phyloP scores from a whole-genome alignment of 2,113 vertebrate genomes.

The Gopherus evgoodei region DNA sequence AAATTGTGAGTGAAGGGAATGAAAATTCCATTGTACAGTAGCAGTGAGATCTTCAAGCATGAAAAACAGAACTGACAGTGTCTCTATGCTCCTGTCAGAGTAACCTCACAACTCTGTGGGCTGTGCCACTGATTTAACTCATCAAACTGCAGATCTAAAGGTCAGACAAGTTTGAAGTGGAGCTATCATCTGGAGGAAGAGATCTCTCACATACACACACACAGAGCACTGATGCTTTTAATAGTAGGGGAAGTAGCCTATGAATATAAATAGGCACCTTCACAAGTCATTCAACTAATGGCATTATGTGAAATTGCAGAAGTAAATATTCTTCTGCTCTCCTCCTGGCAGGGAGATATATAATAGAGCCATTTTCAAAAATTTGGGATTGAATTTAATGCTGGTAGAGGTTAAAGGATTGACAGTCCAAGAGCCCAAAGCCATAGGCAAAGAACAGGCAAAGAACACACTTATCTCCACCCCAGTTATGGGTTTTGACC shows the following conservation, averaged over 20 bases:
- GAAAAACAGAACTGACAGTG: background rate
- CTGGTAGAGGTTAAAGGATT: background rate
- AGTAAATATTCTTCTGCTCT: constrained; percentile 50
- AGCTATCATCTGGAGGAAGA: background rate
- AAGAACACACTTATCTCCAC: background rate
- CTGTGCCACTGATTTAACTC: background rate
- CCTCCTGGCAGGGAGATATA: background rate
- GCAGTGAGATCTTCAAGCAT: background rate
- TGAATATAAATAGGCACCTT: constrained; percentile 51
- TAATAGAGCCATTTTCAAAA: background rate
- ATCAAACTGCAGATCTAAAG: background rate
- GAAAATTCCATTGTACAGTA: background rate
- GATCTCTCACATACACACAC: background rate
- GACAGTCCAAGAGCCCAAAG: rapidly evolving
- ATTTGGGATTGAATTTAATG: background rate
- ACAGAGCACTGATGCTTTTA: background rate
- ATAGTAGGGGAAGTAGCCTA: constrained; percentile 29
- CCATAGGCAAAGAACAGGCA: background rate
- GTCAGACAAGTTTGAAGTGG: background rate
- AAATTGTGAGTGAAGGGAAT: background rate
- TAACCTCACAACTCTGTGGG: rapidly evolving
- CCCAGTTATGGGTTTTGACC: background rate
- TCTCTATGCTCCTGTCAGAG: background rate
- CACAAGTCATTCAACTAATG: background rate
- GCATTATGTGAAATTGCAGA: background rate